Evolutionary conservation across 2,888 invertebrate genomes (phyloP).

Genomic region (Tuta absoluta): DNA sequence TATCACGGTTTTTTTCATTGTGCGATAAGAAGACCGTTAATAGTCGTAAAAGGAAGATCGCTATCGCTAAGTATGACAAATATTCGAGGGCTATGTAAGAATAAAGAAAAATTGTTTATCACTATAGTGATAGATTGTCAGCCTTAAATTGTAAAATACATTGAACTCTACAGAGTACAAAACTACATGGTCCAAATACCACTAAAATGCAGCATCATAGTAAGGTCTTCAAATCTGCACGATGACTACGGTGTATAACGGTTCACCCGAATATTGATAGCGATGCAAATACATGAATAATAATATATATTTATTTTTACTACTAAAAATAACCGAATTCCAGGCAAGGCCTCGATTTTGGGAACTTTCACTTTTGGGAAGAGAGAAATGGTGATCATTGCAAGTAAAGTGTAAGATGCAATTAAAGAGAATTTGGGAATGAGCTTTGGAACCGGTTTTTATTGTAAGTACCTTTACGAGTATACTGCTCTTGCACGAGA

Average conservation of each 20-base stretch:
- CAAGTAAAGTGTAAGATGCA: neutral
- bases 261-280: conserved; percentile 45
- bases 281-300: conserved; percentile 39
- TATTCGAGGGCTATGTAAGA: too few species aligned
- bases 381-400: neutral
- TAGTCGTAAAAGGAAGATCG: too few species aligned
- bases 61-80: too few species aligned
- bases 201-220: conserved; percentile 19
- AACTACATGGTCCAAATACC: neutral
- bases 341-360: conserved; percentile 23
- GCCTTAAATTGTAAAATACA: neutral
- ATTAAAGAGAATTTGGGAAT: neutral
- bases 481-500: too few species aligned
- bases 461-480: neutral
- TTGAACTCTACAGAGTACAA: neutral
- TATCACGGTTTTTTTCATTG: too few species aligned
- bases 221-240: conserved; percentile 28
- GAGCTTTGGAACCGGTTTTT: neutral
- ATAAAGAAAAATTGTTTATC: too few species aligned
- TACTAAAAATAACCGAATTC: conserved; percentile 34
- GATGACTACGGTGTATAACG: conserved; percentile 41
- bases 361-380: conserved; percentile 22
- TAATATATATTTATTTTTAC: conserved; percentile 30
- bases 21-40: too few species aligned
- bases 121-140: too few species aligned